Evolutionary conservation across 1,140 invertebrate species (phyloP), one percentile per base, ranked within the genome.

Genomic region (Solenopsis fugax): DNA sequence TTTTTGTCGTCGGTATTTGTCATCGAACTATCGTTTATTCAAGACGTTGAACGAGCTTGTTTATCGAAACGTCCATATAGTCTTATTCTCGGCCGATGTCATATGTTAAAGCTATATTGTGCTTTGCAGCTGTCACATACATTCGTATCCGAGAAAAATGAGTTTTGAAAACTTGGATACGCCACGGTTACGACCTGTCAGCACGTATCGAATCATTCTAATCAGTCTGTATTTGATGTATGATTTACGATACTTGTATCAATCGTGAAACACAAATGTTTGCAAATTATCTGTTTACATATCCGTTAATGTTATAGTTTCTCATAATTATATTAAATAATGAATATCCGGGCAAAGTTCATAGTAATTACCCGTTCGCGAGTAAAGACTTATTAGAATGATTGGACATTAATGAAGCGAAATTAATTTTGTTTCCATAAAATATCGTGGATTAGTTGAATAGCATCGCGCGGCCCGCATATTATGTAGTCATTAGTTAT

Each of bases 1-100:
- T 86, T 64, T 86, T 76, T 75, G 75, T 54, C 21, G 56, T 29
- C 85, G 81, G 73, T 87, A 77, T 76, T 76, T 89, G 65, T 89
- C 88, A 87, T 67, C 58, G n/a, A n/a, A 13, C 69, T 29, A 81
- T 50, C 85, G 76, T 86, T 90, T 85, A 86, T 85, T 82, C 71
- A 48, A 85, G 77, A 72, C 80, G 75, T 62, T 56, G 77, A 77
- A 82, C 88, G 64, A 67, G 29, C 21, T 37, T 24, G 4, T n/a
- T 52, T 69, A n/a, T 69, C 24, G 37, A 41, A 80, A 81, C 1
- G 52, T 56, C 6, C 18, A 29, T 69, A 9, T 69, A 9, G 21
- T 64, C 62, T 52, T 69, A 67, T 52, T 52, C 13, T 80, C 18
- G 62, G 24, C 18, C 45, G 48, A 29, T 52, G 41, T 58, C n/a